These are phyloP conservation scores for Ciconia nigra DNA, from an alignment of 2,797 vertebrate genomes.

Conservation along the genomic window DNA sequence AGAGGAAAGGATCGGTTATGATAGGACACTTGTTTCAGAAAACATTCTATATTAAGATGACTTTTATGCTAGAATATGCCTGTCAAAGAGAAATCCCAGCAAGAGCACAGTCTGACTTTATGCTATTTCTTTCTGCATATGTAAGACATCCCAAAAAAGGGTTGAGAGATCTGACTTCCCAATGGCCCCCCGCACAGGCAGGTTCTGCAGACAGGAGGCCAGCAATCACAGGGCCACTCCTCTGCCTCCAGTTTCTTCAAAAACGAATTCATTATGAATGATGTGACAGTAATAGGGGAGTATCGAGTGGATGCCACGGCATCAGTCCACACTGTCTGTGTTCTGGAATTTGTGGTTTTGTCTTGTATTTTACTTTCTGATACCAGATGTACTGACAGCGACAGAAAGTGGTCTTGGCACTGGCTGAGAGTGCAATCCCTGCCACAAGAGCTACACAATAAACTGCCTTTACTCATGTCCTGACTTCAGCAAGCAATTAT, in stretches of 20 bases:
- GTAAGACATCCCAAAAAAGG: neutral
- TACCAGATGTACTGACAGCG: neutral
- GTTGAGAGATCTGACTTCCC: neutral
- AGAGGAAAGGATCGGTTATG: neutral
- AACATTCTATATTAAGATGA: neutral
- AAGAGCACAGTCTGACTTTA: neutral
- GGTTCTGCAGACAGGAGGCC: neutral
- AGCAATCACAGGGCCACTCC: neutral
- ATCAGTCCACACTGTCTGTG: neutral
- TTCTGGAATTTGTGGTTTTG: neutral
- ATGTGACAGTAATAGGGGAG: neutral
- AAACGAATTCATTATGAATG: neutral
- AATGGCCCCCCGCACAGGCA: rapidly evolving
- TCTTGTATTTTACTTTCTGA: neutral
- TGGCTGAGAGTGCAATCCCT: neutral
- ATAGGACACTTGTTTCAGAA: neutral
- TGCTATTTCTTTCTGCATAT: neutral
- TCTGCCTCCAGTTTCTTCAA: neutral
- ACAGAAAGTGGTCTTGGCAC: neutral
- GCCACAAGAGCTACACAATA: neutral
- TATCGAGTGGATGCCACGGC: neutral
- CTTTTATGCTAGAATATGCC: neutral
- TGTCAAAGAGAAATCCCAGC: neutral
- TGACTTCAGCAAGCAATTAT: neutral
- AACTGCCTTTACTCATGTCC: neutral